A percentile compares a stretch with the other conserved stretches of the same genome.
phyloP scores from a whole-genome alignment of 30 jellyfish, hydroid and myxozoan genomes.

The Aurelia coerulea region DNA sequence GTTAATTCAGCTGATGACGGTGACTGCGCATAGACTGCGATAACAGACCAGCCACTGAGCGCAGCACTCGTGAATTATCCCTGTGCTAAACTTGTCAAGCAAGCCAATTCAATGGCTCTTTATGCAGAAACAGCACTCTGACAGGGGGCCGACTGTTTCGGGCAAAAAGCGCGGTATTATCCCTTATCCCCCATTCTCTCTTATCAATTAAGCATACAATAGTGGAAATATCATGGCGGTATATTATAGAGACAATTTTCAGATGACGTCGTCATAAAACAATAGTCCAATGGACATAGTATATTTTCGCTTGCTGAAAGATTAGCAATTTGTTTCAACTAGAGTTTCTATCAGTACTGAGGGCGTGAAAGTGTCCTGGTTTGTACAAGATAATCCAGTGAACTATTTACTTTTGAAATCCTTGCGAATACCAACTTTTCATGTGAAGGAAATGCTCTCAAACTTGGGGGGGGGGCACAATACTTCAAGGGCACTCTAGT shows the following conservation, averaged over 20 bases:
- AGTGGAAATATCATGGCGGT: slow-evolving; percentile 48
- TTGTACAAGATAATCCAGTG: slow-evolving; percentile 50
- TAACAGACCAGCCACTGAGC: slow-evolving; percentile 31
- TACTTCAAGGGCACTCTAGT: no score
- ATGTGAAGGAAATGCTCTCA: slow-evolving; percentile 52
- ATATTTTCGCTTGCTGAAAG: slow-evolving; percentile 41
- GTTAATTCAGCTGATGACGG: neutral
- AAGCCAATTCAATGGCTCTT: slow-evolving; percentile 19
- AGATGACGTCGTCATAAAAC: slow-evolving; percentile 38
- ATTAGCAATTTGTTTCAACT: slow-evolving; percentile 36
- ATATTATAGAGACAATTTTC: slow-evolving; percentile 8
- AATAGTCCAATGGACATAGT: slow-evolving; percentile 5
- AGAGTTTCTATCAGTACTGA: slow-evolving; percentile 28
- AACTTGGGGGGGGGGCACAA: no score
- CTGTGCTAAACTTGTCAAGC: slow-evolving; percentile 1
- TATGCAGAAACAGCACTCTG: neutral
- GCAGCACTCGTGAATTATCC: slow-evolving; percentile 11
- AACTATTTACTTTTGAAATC: slow-evolving; percentile 68
- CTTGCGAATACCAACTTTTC: slow-evolving; percentile 47
- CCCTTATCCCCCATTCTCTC: slow-evolving; percentile 23
- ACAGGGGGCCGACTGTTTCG: slow-evolving; percentile 62
- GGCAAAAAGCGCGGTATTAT: slow-evolving; percentile 23
- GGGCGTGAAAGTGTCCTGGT: slow-evolving; percentile 70
- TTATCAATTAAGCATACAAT: slow-evolving; percentile 21
- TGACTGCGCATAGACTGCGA: neutral